Evolutionary conservation across 2,888 invertebrate species (phyloP).

Genomic region (Listrodromus nycthemerus): DNA sequence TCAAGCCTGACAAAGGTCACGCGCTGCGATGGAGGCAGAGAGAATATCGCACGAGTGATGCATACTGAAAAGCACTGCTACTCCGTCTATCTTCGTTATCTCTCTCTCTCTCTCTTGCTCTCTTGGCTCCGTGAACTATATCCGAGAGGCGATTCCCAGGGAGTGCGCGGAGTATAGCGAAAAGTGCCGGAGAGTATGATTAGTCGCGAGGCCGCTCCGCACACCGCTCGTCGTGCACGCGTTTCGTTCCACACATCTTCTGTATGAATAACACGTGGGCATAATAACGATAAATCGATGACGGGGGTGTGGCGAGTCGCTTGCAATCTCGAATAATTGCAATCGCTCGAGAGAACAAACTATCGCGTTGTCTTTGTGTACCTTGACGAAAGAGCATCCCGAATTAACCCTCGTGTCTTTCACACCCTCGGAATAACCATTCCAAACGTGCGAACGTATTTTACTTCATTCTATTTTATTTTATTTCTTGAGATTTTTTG

Average conservation of each 20-base stretch:
- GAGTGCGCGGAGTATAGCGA: conserved; percentile 22
- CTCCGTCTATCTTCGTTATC: conserved; percentile 28
- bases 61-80: conserved; percentile 52
- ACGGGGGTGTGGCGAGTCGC: conserved; percentile 40
- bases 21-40: conserved; percentile 33
- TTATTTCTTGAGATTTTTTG: too few species aligned
- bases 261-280: conserved; percentile 36
- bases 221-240: conserved; percentile 31
- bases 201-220: conserved; percentile 41
- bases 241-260: conserved; percentile 28
- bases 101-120: not conserved
- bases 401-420: not conserved
- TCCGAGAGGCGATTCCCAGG: conserved; percentile 44
- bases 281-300: conserved; percentile 61
- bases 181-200: conserved; percentile 26
- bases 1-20: conserved; percentile 53
- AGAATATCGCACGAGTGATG: conserved; percentile 50
- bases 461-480: too few species aligned
- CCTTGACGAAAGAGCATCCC: not conserved
- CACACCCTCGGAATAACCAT: too few species aligned
- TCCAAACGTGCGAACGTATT: too few species aligned
- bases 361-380: not conserved
- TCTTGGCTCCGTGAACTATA: conserved; percentile 29
- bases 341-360: conserved; percentile 40
- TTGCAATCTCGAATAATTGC: conserved; percentile 61